Percentiles rank a stretch among this genome's conserved stretches.
These are phyloP conservation scores for Andrena praecox DNA, from an alignment of 2,888 invertebrate species.

Conservation along the genomic window DNA sequence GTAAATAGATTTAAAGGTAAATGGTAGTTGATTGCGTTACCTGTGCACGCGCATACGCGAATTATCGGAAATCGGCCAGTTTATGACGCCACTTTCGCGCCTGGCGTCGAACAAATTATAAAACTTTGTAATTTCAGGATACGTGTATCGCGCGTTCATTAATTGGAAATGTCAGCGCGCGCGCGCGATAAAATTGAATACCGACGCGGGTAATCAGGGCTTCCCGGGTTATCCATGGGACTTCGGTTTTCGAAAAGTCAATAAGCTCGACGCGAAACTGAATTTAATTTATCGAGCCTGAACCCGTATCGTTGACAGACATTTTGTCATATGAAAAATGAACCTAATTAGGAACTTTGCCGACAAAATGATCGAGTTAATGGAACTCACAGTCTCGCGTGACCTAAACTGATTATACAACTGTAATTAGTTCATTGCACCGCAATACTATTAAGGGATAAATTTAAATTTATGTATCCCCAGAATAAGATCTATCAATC, in stretches of 20 bases:
- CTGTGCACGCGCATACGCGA: background rate
- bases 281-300: constrained; percentile 29
- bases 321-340: constrained; percentile 24
- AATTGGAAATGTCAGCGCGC: constrained; percentile 36
- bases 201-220: constrained; percentile 38
- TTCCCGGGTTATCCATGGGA: constrained; percentile 2
- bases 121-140: constrained; percentile 38
- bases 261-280: constrained; percentile 29
- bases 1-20: constrained; percentile 1
- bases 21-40: constrained; percentile 13
- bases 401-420: no score
- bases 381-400: no score
- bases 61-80: constrained; percentile 23
- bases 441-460: no score
- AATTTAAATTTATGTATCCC: no score
- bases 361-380: background rate
- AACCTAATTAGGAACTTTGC: background rate
- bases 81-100: constrained; percentile 9
- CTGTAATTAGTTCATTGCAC: no score
- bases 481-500: no score
- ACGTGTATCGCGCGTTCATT: constrained; percentile 23
- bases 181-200: constrained; percentile 38
- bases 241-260: constrained; percentile 40
- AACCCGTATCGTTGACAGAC: constrained; percentile 13
- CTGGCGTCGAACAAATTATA: constrained; percentile 30